phyloP scores from a whole-genome alignment of 2,888 invertebrate genomes.

The Lepeophtheirus nordmannii region DNA sequence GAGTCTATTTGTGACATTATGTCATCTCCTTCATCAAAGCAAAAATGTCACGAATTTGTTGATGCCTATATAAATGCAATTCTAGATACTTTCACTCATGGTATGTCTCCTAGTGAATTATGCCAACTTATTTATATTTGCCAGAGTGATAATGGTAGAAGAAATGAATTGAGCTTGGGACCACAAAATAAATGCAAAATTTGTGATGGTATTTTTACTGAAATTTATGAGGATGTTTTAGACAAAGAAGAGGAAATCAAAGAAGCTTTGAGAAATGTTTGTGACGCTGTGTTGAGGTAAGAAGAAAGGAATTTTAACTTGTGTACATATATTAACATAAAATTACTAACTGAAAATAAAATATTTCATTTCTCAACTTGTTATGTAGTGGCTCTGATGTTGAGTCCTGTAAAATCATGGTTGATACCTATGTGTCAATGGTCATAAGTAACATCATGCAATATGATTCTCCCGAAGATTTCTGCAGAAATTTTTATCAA shows the following conservation, averaged over 20 bases:
- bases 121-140: constrained; percentile 37
- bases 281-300: background rate
- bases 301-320: background rate
- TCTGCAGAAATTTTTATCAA: background rate
- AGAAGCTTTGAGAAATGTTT: background rate
- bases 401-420: background rate
- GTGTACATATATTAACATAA: too few species aligned
- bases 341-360: background rate
- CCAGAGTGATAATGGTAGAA: background rate
- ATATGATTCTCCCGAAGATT: background rate
- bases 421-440: background rate
- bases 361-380: background rate
- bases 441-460: background rate
- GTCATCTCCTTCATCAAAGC: constrained; percentile 45
- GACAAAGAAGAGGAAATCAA: constrained; percentile 12
- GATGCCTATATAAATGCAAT: constrained; percentile 56
- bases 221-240: background rate
- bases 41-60: constrained; percentile 58
- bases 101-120: constrained; percentile 56
- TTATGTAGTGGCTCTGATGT: background rate
- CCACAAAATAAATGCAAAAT: background rate
- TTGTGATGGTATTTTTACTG: background rate
- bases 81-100: constrained; percentile 57
- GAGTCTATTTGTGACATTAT: constrained; percentile 49
- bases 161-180: background rate